phyloP scores from a whole-genome alignment of 2,797 vertebrate species.

The Glyptemys insculpta region DNA sequence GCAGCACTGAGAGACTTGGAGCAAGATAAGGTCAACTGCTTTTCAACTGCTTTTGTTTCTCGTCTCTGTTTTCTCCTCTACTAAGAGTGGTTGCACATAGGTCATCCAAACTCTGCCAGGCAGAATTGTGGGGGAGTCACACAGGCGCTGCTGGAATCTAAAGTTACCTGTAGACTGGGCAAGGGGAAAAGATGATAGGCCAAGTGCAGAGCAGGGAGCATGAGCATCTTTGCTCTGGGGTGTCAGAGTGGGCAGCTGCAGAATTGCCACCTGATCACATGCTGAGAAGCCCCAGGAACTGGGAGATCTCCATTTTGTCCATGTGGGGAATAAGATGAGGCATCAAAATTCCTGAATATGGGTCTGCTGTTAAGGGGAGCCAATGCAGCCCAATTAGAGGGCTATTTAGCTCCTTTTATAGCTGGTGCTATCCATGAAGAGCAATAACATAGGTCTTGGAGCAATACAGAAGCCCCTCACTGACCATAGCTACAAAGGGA shows the following conservation, averaged over 20 bases:
- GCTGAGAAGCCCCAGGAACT: neutral
- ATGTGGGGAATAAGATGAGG: neutral
- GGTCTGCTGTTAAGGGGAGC: neutral
- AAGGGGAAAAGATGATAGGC: slow-evolving; percentile 5
- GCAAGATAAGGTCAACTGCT: neutral
- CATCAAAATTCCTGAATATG: neutral
- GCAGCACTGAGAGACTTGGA: neutral
- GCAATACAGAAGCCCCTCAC: neutral
- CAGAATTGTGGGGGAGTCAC: neutral
- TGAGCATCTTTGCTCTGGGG: neutral
- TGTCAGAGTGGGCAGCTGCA: neutral
- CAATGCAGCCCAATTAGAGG: neutral
- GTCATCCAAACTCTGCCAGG: neutral
- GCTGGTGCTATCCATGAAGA: neutral
- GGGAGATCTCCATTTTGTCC: neutral
- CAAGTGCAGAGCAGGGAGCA: neutral
- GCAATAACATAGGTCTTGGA: neutral
- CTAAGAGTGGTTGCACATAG: neutral
- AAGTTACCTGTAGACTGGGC: slow-evolving; percentile 34
- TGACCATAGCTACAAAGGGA: neutral
- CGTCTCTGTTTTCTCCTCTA: neutral
- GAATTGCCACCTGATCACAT: slow-evolving; percentile 14
- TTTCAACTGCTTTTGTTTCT: neutral
- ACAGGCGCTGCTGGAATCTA: neutral
- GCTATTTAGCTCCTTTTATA: neutral